These are phyloP conservation scores for Dolichopus griseipennis DNA, from an alignment of 2,888 invertebrate species.

Conservation along the genomic window DNA sequence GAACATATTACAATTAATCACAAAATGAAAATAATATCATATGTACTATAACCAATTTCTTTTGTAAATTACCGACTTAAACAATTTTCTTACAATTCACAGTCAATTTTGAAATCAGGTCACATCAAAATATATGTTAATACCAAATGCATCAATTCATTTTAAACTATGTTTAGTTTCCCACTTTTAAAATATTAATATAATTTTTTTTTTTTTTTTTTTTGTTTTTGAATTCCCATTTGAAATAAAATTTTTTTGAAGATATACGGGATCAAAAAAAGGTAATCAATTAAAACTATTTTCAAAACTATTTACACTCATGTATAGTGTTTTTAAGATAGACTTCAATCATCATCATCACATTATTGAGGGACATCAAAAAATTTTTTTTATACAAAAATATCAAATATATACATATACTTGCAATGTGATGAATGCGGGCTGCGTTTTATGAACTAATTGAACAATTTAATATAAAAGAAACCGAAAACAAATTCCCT, in stretches of 20 bases:
- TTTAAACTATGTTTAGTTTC: background rate
- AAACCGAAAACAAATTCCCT: no score
- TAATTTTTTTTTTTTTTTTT: no score
- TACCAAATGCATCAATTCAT: no score
- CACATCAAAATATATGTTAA: no score
- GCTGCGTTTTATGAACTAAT: background rate
- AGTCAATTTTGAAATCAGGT: no score
- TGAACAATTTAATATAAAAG: background rate
- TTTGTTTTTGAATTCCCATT: no score
- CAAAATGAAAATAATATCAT: background rate
- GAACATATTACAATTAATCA: no score
- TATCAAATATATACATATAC: no score
- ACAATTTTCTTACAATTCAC: no score
- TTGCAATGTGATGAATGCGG: background rate
- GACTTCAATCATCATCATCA: background rate
- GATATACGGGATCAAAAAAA: conserved; percentile 1
- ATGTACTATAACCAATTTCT: background rate
- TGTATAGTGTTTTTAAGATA: background rate
- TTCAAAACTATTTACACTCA: background rate
- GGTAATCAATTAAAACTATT: background rate
- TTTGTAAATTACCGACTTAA: background rate
- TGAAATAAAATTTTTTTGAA: no score
- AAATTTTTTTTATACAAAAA: background rate
- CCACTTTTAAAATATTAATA: background rate
- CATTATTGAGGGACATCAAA: background rate